Base-by-base conservation (phyloP, 2,797 vertebrate species). In the Enteromius anoplus region DNA sequence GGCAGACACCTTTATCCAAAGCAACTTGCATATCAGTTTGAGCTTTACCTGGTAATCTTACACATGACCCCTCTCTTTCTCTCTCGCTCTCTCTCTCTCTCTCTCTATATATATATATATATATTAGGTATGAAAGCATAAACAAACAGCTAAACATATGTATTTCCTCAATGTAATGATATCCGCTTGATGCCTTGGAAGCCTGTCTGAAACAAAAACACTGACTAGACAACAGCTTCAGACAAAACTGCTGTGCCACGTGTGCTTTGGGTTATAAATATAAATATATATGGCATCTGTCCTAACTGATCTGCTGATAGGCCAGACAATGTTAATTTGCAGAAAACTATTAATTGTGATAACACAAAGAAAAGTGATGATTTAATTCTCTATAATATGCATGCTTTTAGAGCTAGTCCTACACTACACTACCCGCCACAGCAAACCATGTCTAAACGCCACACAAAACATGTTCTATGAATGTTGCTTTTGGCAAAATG, bases 401-500 rank as follows among this genome's bases (percentile, higher is more conserved):
- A 55, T 37, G 17, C 4, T 69, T 37, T 66, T 14, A 71, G 9
- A 19, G 12, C 92, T 91, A 91, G 83, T 90, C 88, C 88, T 83
- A 60, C 75, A 45, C 40, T 72, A 15, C 58, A 76, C 29, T 64
- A 81, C 5, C 53, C 15, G 7, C 51, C 62, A 45, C 12, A 29
- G 23, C 12, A 82, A 82, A 75, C 42, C 51, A 60, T 70, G 58
- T 65, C 19, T 68, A n/a, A 88, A 88, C 73, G 58, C 82, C 69
- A 86, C 86, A 80, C 90, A 85, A 90, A 88, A 92, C 89, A 90
- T 91, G 91, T 89, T 77, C 80, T 79, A 78, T 90, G 91, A 93
- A 92, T 90, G 92, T 91, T 92, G 93, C 91, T 93, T 93, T 92
- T 89, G 92, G 91, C 81, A 89, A 93, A 88, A 93, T 92, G 89